Evolutionary conservation across 2,797 vertebrate genomes (phyloP).

Genomic region (Megalops cyprinoides): DNA sequence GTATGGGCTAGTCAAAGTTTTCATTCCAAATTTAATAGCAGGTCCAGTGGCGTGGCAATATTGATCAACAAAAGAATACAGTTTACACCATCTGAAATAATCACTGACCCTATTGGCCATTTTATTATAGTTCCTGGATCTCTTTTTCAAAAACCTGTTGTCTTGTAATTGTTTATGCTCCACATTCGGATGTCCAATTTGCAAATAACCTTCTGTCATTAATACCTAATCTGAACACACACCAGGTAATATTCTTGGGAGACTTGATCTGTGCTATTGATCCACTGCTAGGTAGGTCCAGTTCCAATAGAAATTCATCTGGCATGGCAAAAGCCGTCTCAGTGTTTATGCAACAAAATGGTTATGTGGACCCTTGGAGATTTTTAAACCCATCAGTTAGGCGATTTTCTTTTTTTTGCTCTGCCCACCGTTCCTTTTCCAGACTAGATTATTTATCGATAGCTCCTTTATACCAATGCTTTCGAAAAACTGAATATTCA

Average conservation of each 20-base stretch:
- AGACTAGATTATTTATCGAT: not conserved
- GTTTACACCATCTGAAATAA: no score
- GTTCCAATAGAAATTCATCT: not conserved
- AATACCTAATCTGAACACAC: no score
- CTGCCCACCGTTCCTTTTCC: not conserved
- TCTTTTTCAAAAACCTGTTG: no score
- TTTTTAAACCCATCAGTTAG: not conserved
- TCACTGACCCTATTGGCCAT: no score
- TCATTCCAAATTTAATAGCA: conserved; percentile 26
- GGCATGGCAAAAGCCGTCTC: not conserved
- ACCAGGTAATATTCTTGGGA: not conserved
- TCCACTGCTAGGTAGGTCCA: not conserved
- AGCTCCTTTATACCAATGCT: conserved; percentile 2
- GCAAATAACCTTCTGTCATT: no score
- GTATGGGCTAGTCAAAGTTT: conserved; percentile 25
- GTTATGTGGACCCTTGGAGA: not conserved
- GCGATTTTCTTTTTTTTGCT: not conserved
- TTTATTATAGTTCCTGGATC: no score
- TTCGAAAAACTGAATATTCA: not conserved
- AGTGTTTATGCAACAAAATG: not conserved
- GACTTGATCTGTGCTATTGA: conserved; percentile 9
- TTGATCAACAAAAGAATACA: not conserved
- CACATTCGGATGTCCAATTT: no score
- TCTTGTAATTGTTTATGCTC: no score
- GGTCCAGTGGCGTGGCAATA: conserved; percentile 26